A percentile compares a stretch with the other conserved stretches of the same genome.
phyloP scores from a whole-genome alignment of 1,140 invertebrate genomes.

The Trichomalopsis sarcophagae region DNA sequence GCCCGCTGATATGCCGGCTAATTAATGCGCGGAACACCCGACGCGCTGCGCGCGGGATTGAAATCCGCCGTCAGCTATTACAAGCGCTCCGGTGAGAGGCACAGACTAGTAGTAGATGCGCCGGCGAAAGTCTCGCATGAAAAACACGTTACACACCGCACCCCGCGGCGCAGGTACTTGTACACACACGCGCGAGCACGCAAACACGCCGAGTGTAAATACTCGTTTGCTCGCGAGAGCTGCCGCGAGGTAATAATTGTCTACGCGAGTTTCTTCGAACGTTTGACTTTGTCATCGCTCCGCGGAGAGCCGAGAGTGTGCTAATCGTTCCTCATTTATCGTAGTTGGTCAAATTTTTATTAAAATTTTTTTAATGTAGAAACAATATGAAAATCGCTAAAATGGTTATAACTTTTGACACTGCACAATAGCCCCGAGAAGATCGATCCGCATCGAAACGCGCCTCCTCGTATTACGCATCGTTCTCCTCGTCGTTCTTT shows the following conservation, averaged over 20 bases:
- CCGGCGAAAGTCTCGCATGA: not conserved
- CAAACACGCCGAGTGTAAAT: not conserved
- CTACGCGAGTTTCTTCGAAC: not conserved
- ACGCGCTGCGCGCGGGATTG: not conserved
- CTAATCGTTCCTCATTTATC: too few species aligned
- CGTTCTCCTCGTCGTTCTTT: not conserved
- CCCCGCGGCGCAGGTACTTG: not conserved
- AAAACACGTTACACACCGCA: not conserved
- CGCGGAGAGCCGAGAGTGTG: too few species aligned
- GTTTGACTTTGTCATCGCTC: slow-evolving; percentile 2
- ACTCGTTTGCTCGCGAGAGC: not conserved
- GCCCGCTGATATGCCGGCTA: not conserved
- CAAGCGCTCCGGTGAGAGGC: not conserved
- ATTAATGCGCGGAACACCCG: not conserved
- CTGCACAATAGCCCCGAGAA: too few species aligned
- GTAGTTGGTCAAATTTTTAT: too few species aligned
- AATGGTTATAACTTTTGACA: too few species aligned
- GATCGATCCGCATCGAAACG: not conserved
- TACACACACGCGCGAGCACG: too few species aligned
- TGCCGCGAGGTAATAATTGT: not conserved
- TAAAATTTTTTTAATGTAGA: too few species aligned
- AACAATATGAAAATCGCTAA: too few species aligned
- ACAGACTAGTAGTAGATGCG: not conserved
- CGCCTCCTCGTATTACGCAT: not conserved
- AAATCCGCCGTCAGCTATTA: not conserved